Evolutionary conservation across 2,888 invertebrate species (phyloP), one percentile per base, ranked within the genome.

Genomic region (Epirrhoe tristata): DNA sequence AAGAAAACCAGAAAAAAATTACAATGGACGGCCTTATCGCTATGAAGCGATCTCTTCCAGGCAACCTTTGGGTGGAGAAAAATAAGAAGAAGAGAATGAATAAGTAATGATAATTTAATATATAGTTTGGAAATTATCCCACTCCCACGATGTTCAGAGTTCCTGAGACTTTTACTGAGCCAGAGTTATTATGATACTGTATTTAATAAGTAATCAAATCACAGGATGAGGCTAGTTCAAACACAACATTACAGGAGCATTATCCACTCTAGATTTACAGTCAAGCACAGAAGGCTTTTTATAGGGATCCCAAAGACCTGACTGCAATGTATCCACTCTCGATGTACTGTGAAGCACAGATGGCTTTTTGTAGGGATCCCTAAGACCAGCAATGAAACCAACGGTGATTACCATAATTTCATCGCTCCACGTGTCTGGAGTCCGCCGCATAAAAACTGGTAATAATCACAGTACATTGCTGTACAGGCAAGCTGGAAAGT

Each of bases 361-460:
- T 31, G 59, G 62, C 59, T 66, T 74, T 70, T 72, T 70, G 58
- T 68, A 73, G 66, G 78, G 87, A 82, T 81, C 88, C 86, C 90
- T 85, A 85, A 88, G 82, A 83, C 80, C 83, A 75, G 83, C 86
- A 86, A 86, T 88, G 88, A 86, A 89, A 86, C 88, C 81, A 81
- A 81, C 83, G 79, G 88, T 91, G 90, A 93, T 93, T 93, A 93
- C 90, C 90, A 91, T 93, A 92, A 93, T 93, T 93, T 89, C 89
- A 90, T 89, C 90, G 85, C 85, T 78, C 91, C 92, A 93, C 91
- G 92, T 93, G 91, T 92, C 91, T 85, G 85, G 80, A 82, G 90
- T 86, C 86, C 76, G 79, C 77, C 72, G 79, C 76, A 91, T 89
- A 93, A 93, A 93, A 93, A 92, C 89, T 90, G 90, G 89, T 85